A percentile compares a stretch with the other conserved stretches of the same genome.
These are phyloP conservation scores for Myrmecobius fasciatus DNA, from an alignment of 2,113 vertebrate species.

Conservation along the genomic window DNA sequence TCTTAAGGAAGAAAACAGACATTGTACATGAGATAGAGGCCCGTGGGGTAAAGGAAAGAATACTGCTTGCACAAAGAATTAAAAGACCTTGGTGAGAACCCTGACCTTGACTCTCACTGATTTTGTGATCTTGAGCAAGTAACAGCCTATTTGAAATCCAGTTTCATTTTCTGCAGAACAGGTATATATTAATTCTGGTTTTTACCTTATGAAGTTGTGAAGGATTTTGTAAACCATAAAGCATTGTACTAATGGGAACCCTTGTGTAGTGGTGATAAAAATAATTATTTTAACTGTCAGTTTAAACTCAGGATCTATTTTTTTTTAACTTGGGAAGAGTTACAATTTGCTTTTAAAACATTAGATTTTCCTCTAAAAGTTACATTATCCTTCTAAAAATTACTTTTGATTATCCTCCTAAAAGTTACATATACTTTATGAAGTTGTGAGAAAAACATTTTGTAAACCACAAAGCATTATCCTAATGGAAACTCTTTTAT, in stretches of 20 bases:
- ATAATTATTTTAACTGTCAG: not conserved
- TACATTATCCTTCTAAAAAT: too few relatives aligned
- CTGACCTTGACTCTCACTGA: not conserved
- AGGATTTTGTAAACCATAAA: not conserved
- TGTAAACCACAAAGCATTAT: not conserved
- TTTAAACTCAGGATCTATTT: not conserved
- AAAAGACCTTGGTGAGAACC: not conserved
- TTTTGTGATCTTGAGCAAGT: not conserved
- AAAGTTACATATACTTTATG: not conserved
- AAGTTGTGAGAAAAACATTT: not conserved
- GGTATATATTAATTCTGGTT: not conserved
- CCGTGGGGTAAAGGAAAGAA: not conserved
- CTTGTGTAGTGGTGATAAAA: not conserved
- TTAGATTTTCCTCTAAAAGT: too few relatives aligned
- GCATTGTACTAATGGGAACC: not conserved
- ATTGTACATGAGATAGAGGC: conserved; percentile 20
- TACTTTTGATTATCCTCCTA: too few relatives aligned
- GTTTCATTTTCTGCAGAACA: not conserved
- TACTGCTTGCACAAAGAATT: not conserved
- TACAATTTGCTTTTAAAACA: not conserved
- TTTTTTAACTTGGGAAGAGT: not conserved
- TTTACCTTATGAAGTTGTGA: not conserved
- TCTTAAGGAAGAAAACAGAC: conserved; percentile 55
- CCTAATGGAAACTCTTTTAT: not conserved
- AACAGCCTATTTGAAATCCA: not conserved